These are phyloP conservation scores for Stenchaetothrips biformis DNA, from an alignment of 2,888 invertebrate genomes.

Conservation along the genomic window DNA sequence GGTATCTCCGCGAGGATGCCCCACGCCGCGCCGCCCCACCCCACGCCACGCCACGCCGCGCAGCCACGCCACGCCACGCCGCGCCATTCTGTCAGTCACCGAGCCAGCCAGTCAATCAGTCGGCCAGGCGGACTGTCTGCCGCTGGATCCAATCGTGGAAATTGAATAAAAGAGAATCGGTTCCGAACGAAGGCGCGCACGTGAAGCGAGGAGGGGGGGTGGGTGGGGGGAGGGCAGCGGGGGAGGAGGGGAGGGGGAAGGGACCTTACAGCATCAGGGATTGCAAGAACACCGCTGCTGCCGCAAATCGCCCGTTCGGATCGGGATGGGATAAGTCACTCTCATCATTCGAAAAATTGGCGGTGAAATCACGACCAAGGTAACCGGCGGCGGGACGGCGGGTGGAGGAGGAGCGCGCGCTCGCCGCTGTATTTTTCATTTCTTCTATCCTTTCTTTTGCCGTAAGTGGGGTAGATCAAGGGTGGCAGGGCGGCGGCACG, in stretches of 20 bases:
- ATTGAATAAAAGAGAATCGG: slow-evolving; percentile 17
- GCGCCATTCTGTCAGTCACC: neutral
- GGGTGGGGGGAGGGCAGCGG: neutral
- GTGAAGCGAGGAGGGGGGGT: neutral
- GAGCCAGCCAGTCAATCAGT: slow-evolving; percentile 14
- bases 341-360: slow-evolving; percentile 25
- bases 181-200: too few relatives aligned
- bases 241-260: neutral
- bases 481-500: too few relatives aligned
- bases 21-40: neutral
- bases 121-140: neutral
- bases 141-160: slow-evolving; percentile 17
- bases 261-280: neutral
- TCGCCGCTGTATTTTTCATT: neutral
- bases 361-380: neutral
- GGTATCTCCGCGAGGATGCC: neutral
- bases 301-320: neutral
- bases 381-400: neutral
- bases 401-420: neutral
- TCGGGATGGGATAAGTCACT: slow-evolving; percentile 22
- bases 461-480: too few relatives aligned
- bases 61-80: neutral
- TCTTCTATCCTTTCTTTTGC: too few relatives aligned
- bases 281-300: neutral
- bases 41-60: neutral